phyloP scores from a whole-genome alignment of 2,888 invertebrate species.

The Xylophagus ater region DNA sequence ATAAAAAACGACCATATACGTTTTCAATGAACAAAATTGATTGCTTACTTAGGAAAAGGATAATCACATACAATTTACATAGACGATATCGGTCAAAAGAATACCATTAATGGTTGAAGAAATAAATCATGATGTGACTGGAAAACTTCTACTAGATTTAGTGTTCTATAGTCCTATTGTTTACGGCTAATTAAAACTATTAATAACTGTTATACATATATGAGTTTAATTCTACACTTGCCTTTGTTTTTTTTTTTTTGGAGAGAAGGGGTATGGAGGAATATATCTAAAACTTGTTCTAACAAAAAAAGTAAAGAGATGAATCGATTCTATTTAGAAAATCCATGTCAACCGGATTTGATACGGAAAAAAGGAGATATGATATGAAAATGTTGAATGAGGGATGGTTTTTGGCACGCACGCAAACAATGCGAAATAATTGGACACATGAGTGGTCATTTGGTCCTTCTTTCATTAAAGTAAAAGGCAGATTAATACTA shows the following conservation, averaged over 20 bases:
- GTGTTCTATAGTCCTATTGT: too few species aligned
- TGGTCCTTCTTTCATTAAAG: slow-evolving; percentile 18
- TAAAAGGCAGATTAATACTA: slow-evolving; percentile 10
- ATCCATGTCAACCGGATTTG: slow-evolving; percentile 9
- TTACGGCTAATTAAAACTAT: slow-evolving; percentile 9
- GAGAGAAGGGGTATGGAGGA: too few species aligned
- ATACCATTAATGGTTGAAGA: too few species aligned
- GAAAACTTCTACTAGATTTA: too few species aligned
- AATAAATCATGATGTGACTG: too few species aligned
- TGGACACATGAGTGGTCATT: slow-evolving; percentile 26
- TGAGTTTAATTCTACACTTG: too few species aligned
- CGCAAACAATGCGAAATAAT: slow-evolving; percentile 24
- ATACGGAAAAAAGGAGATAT: too few species aligned
- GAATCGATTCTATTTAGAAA: slow-evolving; percentile 7
- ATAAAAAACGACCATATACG: neutral
- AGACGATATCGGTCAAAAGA: too few species aligned
- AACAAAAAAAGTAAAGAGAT: slow-evolving; percentile 11
- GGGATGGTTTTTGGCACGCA: too few species aligned
- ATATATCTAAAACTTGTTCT: neutral
- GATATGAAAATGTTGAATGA: too few species aligned
- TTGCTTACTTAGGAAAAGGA: slow-evolving; percentile 5
- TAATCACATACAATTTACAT: too few species aligned
- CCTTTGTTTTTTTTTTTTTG: too few species aligned
- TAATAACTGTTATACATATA: slow-evolving; percentile 9
- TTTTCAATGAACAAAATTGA: neutral